Evolutionary conservation across 92 coral and sea anemone genomes (phyloP).

Genomic region (Palythoa heliodiscus): DNA sequence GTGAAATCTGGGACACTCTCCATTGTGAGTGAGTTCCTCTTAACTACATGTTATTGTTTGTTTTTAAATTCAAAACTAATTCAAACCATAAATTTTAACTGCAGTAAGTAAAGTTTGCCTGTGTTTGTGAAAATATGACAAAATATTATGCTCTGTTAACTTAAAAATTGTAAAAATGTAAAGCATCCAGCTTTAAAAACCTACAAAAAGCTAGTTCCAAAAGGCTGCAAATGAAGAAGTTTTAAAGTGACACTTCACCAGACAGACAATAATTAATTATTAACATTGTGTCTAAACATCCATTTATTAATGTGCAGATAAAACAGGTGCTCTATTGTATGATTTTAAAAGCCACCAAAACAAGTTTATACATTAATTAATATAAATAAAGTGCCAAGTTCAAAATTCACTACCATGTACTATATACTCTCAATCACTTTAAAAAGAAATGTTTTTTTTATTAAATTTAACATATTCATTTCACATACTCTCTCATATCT

Average conservation of each 20-base stretch:
- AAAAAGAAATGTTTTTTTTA: too few species aligned
- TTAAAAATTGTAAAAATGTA: neutral
- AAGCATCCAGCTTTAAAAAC: neutral
- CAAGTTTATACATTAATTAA: neutral
- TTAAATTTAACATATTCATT: too few species aligned
- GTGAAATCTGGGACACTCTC: conserved; percentile 94
- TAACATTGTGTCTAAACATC: conserved; percentile 20
- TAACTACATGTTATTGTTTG: neutral
- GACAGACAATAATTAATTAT: conserved; percentile 20
- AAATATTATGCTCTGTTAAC: neutral
- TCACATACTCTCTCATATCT: too few species aligned
- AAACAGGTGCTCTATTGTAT: conserved; percentile 33
- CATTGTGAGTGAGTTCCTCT: conserved; percentile 55
- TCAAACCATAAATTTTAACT: too few species aligned
- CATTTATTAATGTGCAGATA: conserved; percentile 8
- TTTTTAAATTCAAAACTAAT: neutral
- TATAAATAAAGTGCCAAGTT: too few species aligned
- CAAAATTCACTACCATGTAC: too few species aligned
- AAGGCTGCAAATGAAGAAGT: neutral
- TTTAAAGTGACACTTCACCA: conserved; percentile 16
- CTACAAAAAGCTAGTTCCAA: neutral
- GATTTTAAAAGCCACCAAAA: neutral
- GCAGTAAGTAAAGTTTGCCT: neutral
- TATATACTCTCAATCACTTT: too few species aligned
- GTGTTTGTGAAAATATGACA: neutral